Percentiles rank a stretch among this genome's conserved stretches.
Evolutionary conservation across 2,888 invertebrate species (phyloP).

Genomic region (Luperina nickerlii): DNA sequence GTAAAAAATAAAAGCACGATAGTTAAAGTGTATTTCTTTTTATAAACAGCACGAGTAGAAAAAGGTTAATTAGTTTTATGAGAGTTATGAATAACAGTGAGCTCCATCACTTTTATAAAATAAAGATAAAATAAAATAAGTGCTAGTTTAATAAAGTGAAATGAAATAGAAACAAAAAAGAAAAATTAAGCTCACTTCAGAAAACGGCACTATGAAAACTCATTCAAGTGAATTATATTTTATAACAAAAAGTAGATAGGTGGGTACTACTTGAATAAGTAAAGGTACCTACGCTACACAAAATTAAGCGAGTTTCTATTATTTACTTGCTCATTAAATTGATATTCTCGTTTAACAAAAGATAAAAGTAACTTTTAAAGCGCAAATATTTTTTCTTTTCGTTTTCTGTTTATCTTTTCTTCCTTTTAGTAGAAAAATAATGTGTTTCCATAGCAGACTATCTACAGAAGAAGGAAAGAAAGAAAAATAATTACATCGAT

Average conservation of each 20-base stretch:
- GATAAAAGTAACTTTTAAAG: neutral
- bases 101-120: constrained; percentile 42
- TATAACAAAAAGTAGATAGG: constrained; percentile 23
- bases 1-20: constrained; percentile 20
- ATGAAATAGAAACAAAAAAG: constrained; percentile 52
- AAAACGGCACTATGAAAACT: constrained; percentile 69
- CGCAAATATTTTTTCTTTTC: neutral
- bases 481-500: constrained; percentile 86
- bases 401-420: neutral
- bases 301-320: constrained; percentile 58
- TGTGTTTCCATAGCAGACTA: constrained; percentile 70
- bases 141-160: constrained; percentile 52
- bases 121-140: constrained; percentile 41
- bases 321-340: constrained; percentile 30
- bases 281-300: constrained; percentile 48
- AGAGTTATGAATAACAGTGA: constrained; percentile 45
- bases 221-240: constrained; percentile 67
- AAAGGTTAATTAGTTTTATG: constrained; percentile 25
- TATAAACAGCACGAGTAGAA: constrained; percentile 3
- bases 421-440: neutral
- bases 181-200: constrained; percentile 60
- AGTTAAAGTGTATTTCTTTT: neutral
- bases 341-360: constrained; percentile 20
- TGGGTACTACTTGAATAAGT: constrained; percentile 53
- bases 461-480: constrained; percentile 67